Percentiles rank a stretch among this genome's conserved stretches.
phyloP scores from a whole-genome alignment of 2,888 invertebrate species.

The Apodemia mormo region DNA sequence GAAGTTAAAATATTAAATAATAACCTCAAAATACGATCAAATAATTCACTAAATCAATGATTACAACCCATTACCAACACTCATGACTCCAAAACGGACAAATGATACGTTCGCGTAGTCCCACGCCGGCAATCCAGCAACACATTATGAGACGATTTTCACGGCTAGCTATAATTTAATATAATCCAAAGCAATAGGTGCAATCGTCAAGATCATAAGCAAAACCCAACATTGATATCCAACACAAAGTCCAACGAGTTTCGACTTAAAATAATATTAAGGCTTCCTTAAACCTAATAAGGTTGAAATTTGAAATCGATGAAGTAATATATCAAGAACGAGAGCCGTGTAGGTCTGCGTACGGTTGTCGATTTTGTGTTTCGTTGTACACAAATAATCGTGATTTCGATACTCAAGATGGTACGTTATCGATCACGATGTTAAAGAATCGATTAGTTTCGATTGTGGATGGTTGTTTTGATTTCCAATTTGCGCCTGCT shows the following conservation, averaged over 20 bases:
- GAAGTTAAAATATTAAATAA: neutral
- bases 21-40: slow-evolving; percentile 8
- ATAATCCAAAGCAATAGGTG: slow-evolving; percentile 80
- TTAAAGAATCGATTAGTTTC: slow-evolving; percentile 75
- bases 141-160: slow-evolving; percentile 80
- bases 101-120: slow-evolving; percentile 74
- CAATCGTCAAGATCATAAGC: slow-evolving; percentile 47
- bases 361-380: slow-evolving; percentile 39
- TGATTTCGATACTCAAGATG: slow-evolving; percentile 75
- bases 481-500: slow-evolving; percentile 81
- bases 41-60: slow-evolving; percentile 66
- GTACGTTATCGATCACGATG: slow-evolving; percentile 78
- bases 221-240: slow-evolving; percentile 31
- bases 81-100: slow-evolving; percentile 62
- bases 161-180: slow-evolving; percentile 81
- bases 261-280: slow-evolving; percentile 1
- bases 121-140: slow-evolving; percentile 74
- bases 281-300: slow-evolving; percentile 44
- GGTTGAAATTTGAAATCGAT: slow-evolving; percentile 47
- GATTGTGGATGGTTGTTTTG: slow-evolving; percentile 79
- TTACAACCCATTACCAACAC: slow-evolving; percentile 69
- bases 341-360: slow-evolving; percentile 29
- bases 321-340: slow-evolving; percentile 26
- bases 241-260: slow-evolving; percentile 24
- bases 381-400: slow-evolving; percentile 64